Evolutionary conservation across 2,113 vertebrate species (phyloP).

Genomic region (Periophthalmodon schlosseri): DNA sequence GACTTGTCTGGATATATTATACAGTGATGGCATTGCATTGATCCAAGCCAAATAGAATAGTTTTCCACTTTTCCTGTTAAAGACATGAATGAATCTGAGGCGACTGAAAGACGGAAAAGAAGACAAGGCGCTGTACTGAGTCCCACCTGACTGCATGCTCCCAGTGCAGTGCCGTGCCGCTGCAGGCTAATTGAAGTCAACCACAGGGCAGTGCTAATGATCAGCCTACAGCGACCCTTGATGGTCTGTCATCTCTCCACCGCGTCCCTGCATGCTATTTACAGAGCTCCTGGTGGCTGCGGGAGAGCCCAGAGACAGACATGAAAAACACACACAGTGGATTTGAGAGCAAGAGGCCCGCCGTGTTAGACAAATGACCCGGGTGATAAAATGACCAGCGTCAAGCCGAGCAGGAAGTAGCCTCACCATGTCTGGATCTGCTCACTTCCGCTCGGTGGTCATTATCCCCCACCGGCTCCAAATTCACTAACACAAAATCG

Average conservation of each 20-base stretch:
- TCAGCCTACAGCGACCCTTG: conserved; percentile 52
- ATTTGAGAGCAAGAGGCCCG: neutral
- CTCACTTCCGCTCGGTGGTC: conserved; percentile 64
- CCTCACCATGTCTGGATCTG: conserved; percentile 46
- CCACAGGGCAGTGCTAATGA: conserved; percentile 65
- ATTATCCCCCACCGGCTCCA: conserved; percentile 37
- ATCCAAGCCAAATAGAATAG: neutral
- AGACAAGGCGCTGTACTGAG: neutral
- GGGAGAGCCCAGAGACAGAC: conserved; percentile 30
- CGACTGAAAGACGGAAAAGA: neutral
- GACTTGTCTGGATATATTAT: neutral
- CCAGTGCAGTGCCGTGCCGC: conserved; percentile 36
- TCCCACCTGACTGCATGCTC: conserved; percentile 39
- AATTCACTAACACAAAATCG: conserved; percentile 62
- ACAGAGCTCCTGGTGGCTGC: conserved; percentile 34
- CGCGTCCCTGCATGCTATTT: conserved; percentile 56
- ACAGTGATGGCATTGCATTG: neutral
- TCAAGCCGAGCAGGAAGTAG: conserved; percentile 61
- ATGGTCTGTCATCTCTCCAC: conserved; percentile 54
- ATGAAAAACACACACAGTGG: conserved; percentile 2
- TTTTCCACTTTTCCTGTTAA: neutral
- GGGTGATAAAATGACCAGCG: conserved; percentile 52
- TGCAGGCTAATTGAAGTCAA: conserved; percentile 70
- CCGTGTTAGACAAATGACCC: conserved; percentile 48
- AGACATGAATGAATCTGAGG: neutral